Evolutionary conservation across 2,888 invertebrate genomes (phyloP).

Genomic region (Platynereis dumerilii): DNA sequence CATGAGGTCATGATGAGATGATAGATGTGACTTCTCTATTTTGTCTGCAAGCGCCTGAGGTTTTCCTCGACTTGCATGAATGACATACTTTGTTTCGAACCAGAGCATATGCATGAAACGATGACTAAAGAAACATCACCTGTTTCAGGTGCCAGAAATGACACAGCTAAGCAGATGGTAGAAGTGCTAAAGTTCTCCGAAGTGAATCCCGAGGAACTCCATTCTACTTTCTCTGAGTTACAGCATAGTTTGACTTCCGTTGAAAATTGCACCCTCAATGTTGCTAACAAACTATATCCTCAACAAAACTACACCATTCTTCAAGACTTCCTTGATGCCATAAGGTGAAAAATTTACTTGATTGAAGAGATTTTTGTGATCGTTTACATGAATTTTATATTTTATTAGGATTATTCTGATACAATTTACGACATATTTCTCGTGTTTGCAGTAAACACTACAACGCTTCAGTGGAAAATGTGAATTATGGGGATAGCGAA

Average conservation of each 20-base stretch:
- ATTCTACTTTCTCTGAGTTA: conserved; percentile 12
- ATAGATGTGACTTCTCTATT: no score
- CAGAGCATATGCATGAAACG: no score
- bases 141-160: conserved; percentile 61
- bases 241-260: background rate
- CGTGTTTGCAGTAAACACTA: conserved; percentile 26
- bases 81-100: no score
- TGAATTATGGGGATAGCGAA: background rate
- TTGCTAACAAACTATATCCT: conserved; percentile 51
- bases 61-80: no score
- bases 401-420: no score
- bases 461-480: background rate
- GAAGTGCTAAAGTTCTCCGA: conserved; percentile 35
- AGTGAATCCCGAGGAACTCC: conserved; percentile 26
- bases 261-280: conserved; percentile 40
- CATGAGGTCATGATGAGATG: no score
- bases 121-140: no score
- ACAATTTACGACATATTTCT: no score
- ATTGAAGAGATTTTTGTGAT: no score
- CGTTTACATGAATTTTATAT: no score
- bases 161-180: conserved; percentile 56
- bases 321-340: background rate
- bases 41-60: no score
- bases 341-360: background rate
- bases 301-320: conserved; percentile 27